phyloP scores from a whole-genome alignment of 2,797 vertebrate species.

The Hipposideros larvatus region DNA sequence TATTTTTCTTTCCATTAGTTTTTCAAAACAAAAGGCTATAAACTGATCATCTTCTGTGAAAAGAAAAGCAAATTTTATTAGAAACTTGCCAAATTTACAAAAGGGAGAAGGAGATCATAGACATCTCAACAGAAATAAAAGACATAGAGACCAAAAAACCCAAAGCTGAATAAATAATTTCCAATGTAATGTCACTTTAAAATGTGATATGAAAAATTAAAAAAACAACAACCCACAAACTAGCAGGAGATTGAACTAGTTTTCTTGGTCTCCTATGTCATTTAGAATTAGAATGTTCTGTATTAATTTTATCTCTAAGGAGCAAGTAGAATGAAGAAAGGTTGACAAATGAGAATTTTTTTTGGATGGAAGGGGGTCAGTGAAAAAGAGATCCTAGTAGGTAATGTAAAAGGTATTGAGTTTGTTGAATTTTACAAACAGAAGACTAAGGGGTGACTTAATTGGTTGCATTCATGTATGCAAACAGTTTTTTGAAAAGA shows the following conservation, averaged over 20 bases:
- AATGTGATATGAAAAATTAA: neutral
- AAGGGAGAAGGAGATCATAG: neutral
- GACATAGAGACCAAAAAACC: neutral
- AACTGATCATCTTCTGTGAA: neutral
- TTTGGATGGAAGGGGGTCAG: neutral
- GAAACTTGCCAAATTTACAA: neutral
- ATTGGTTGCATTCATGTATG: neutral
- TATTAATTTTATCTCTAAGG: neutral
- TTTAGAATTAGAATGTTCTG: neutral
- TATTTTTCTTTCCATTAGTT: neutral
- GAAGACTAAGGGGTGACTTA: neutral
- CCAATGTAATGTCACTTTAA: neutral
- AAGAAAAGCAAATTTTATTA: neutral
- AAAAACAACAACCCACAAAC: neutral
- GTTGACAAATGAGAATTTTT: neutral
- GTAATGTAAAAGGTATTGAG: neutral
- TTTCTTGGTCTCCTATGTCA: neutral
- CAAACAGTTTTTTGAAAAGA: neutral
- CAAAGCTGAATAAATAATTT: neutral
- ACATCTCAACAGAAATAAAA: neutral
- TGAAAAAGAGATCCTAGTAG: neutral
- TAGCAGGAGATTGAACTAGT: neutral
- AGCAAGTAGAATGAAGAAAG: neutral
- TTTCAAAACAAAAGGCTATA: neutral
- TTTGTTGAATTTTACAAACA: neutral